Evolutionary conservation across 2,797 vertebrate genomes (phyloP).

Genomic region (Heterohyrax brucei): DNA sequence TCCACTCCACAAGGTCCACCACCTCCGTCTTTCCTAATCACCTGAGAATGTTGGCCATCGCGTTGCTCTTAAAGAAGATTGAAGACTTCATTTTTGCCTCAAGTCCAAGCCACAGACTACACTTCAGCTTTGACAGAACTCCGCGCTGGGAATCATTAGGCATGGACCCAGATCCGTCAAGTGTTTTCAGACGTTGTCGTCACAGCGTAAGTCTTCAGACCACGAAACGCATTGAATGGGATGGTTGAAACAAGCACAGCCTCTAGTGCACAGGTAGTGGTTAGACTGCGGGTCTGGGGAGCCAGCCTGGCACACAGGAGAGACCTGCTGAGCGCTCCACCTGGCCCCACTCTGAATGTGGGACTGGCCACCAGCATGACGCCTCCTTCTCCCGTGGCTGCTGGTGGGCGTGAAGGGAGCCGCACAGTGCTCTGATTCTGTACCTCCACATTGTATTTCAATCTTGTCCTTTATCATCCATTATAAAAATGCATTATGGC

Average conservation of each 20-base stretch:
- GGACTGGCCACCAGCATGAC: neutral
- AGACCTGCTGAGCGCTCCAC: neutral
- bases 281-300: neutral
- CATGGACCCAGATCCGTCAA: neutral
- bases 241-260: slow-evolving; percentile 5
- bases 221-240: neutral
- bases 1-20: neutral
- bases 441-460: neutral
- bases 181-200: slow-evolving; percentile 8
- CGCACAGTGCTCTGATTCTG: neutral
- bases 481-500: neutral
- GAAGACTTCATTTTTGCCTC: neutral
- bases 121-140: neutral
- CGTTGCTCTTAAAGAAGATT: slow-evolving; percentile 15
- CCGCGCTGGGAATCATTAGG: neutral
- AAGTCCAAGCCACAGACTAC: neutral
- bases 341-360: fast-evolving
- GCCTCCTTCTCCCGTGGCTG: fast-evolving
- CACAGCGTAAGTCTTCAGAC: neutral
- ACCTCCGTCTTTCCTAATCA: neutral
- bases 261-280: neutral
- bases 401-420: fast-evolving
- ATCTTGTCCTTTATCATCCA: slow-evolving; percentile 6
- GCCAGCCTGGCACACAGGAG: neutral
- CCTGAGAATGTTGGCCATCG: neutral